Percentiles rank a stretch among this genome's conserved stretches.
Evolutionary conservation across 2,797 vertebrate species (phyloP).

Genomic region (Chelon labrosus): DNA sequence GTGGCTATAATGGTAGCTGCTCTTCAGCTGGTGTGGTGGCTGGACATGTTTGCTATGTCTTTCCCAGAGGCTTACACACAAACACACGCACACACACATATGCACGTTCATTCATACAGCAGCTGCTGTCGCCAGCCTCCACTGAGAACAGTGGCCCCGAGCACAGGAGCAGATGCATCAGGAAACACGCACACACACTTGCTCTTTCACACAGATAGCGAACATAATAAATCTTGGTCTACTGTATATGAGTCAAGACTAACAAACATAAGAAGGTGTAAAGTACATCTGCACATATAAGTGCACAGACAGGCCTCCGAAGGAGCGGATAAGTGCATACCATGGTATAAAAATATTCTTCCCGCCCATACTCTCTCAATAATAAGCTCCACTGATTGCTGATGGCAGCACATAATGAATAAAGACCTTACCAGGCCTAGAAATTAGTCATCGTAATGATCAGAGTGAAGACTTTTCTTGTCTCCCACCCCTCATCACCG

Average conservation of each 20-base stretch:
- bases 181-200: conserved; percentile 48
- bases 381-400: conserved; percentile 75
- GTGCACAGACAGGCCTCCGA: conserved; percentile 10
- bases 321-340: conserved; percentile 13
- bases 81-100: conserved; percentile 34
- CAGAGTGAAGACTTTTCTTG: conserved; percentile 60
- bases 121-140: conserved; percentile 70
- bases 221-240: conserved; percentile 43
- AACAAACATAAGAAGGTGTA: not conserved
- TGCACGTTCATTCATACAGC: conserved; percentile 68
- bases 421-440: conserved; percentile 72
- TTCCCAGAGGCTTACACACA: conserved; percentile 62
- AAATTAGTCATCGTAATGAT: conserved; percentile 75
- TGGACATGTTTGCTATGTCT: conserved; percentile 64
- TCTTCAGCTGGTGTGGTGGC: conserved; percentile 71
- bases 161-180: conserved; percentile 68
- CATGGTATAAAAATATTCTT: conserved; percentile 59
- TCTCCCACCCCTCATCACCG: conserved; percentile 35
- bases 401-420: conserved; percentile 73
- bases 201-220: conserved; percentile 25
- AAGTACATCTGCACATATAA: not conserved
- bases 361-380: conserved; percentile 54
- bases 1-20: conserved; percentile 48
- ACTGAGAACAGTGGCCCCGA: conserved; percentile 58
- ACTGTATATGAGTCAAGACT: conserved; percentile 18